phyloP scores from a whole-genome alignment of 2,888 invertebrate species.

The Drosophila bunnanda region DNA sequence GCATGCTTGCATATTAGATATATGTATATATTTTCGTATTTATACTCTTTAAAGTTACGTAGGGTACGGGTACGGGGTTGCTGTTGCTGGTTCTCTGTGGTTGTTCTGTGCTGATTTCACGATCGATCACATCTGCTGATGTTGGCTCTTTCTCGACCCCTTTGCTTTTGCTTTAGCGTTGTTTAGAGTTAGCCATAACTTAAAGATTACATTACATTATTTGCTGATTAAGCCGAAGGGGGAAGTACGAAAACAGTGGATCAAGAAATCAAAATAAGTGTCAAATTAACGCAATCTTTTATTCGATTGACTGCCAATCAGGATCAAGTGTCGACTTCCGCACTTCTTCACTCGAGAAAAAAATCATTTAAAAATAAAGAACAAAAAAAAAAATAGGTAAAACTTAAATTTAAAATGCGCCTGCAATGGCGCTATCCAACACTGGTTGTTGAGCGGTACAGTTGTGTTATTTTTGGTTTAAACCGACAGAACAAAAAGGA shows the following conservation, averaged over 20 bases:
- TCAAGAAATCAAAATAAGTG: background rate
- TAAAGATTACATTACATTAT: constrained; percentile 41
- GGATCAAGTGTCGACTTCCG: constrained; percentile 8
- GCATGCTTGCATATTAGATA: constrained; percentile 59
- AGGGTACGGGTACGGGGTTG: constrained; percentile 38
- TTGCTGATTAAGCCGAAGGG: constrained; percentile 17
- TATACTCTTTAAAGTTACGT: constrained; percentile 52
- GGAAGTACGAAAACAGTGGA: constrained; percentile 15
- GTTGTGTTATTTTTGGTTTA: constrained; percentile 30
- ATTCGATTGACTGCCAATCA: constrained; percentile 35
- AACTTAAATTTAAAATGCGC: constrained; percentile 14
- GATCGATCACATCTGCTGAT: constrained; percentile 12
- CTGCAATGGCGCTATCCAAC: background rate
- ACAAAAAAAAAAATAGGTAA: constrained; percentile 33
- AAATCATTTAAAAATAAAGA: constrained; percentile 2
- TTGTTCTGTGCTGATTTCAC: constrained; percentile 6
- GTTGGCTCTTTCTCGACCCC: constrained; percentile 6
- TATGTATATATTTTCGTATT: constrained; percentile 47
- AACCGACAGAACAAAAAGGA: constrained; percentile 12
- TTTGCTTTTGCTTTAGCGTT: constrained; percentile 6
- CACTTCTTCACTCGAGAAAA: background rate
- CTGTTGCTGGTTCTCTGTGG: constrained; percentile 33
- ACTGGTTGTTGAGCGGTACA: constrained; percentile 17
- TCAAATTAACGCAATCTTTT: constrained; percentile 34
- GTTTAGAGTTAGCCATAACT: constrained; percentile 43